Evolutionary conservation across 2,113 vertebrate genomes (phyloP).

Genomic region (Grantiella picta): DNA sequence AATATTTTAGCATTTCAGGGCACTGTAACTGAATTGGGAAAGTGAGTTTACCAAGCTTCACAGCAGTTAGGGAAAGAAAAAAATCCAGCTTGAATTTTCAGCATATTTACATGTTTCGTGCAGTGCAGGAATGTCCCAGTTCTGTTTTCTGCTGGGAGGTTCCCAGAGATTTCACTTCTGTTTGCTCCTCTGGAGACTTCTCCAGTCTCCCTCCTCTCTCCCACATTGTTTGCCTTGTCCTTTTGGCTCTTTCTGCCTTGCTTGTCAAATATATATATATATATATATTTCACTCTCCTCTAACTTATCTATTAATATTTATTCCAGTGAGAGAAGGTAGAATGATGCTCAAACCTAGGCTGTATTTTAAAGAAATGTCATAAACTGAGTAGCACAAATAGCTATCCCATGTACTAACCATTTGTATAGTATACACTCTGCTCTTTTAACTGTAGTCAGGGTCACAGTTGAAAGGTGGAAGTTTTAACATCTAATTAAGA

Average conservation of each 20-base stretch:
- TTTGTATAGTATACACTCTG: background rate
- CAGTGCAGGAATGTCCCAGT: background rate
- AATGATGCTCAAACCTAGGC: background rate
- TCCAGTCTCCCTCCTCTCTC: background rate
- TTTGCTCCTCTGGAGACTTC: background rate
- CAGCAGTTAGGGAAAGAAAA: background rate
- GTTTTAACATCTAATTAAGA: background rate
- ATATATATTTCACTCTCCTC: background rate
- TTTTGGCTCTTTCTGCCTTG: background rate
- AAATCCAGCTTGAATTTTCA: background rate
- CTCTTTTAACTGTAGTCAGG: background rate
- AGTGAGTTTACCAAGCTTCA: background rate
- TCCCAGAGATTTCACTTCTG: background rate
- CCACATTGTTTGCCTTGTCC: background rate
- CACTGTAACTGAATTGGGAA: background rate
- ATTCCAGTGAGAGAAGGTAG: background rate
- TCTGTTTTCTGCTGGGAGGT: background rate
- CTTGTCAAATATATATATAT: background rate
- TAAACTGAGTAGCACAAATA: background rate
- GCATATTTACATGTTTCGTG: background rate
- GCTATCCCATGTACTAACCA: background rate
- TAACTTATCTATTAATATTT: background rate
- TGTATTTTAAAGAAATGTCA: background rate
- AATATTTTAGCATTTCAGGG: background rate
- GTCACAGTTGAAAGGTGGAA: background rate